Conservation (phyloP, 2,797 vertebrate species). For the Luscinia megarhynchos region DNA sequence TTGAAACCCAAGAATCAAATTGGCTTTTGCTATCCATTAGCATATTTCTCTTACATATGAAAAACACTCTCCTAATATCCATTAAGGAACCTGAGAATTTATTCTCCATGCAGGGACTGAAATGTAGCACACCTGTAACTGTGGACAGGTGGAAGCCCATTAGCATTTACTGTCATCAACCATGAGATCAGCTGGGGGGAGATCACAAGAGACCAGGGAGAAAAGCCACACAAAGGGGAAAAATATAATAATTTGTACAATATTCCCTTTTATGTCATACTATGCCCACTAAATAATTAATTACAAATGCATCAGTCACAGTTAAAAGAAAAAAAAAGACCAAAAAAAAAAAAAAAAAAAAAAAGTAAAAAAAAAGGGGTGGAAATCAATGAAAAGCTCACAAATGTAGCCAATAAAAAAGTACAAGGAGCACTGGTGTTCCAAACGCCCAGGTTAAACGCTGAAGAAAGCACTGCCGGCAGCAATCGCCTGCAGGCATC, state of each 20-base stretch:
- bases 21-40: conserved; percentile 18
- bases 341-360: neutral
- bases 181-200: conserved; percentile 8
- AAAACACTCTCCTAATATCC: conserved; percentile 15
- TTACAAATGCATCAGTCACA: conserved; percentile 14
- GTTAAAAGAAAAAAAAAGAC: neutral
- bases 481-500: conserved; percentile 22
- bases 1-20: conserved; percentile 26
- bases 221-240: conserved; percentile 39
- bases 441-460: conserved; percentile 9
- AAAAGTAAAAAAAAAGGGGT: neutral
- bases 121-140: conserved; percentile 30
- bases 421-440: neutral
- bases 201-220: conserved; percentile 34
- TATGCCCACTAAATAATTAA: conserved; percentile 65
- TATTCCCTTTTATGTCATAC: conserved; percentile 63
- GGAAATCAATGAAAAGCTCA: conserved; percentile 16
- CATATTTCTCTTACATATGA: neutral
- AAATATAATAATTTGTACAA: conserved; percentile 56
- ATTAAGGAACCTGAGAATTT: conserved; percentile 39
- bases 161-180: conserved; percentile 53
- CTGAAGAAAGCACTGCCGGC: conserved; percentile 35
- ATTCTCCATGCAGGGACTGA: neutral
- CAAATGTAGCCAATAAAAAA: conserved; percentile 1
- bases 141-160: neutral